Evolutionary conservation across 30 jellyfish, hydroid and myxozoan genomes (phyloP).

Genomic region (Hydra vulgaris): DNA sequence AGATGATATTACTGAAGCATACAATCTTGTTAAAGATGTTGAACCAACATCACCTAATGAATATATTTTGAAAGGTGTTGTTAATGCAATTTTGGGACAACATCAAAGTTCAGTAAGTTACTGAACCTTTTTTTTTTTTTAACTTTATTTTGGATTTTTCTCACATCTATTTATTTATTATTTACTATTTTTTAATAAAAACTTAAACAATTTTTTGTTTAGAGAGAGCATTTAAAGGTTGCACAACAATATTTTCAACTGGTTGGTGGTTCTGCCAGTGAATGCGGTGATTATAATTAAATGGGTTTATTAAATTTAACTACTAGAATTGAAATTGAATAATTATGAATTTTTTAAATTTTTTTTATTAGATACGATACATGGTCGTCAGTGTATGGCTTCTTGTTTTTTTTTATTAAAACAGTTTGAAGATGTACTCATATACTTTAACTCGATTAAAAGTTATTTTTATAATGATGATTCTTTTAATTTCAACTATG

Average conservation of each 20-base stretch:
- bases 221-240: slow-evolving; percentile 89
- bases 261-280: slow-evolving; percentile 99
- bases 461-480: slow-evolving; percentile 96
- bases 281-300: slow-evolving; percentile 79
- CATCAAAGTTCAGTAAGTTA: slow-evolving; percentile 78
- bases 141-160: neutral
- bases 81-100: slow-evolving; percentile 89
- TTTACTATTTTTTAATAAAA: no score
- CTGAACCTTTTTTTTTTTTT: neutral
- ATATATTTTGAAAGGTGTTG: slow-evolving; percentile 88
- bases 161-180: no score
- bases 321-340: no score
- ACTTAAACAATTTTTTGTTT: no score
- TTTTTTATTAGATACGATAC: slow-evolving; percentile 61
- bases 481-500: slow-evolving; percentile 80
- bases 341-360: neutral
- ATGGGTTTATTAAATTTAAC: neutral
- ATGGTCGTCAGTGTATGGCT: slow-evolving; percentile 99
- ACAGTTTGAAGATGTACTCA: slow-evolving; percentile 93
- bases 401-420: slow-evolving; percentile 84
- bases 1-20: slow-evolving; percentile 93
- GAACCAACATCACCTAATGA: slow-evolving; percentile 98
- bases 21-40: slow-evolving; percentile 68
- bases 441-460: slow-evolving; percentile 86
- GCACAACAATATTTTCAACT: slow-evolving; percentile 95